These are phyloP conservation scores for Crenichthys baileyi DNA, from an alignment of 2,797 vertebrate genomes.

Conservation along the genomic window DNA sequence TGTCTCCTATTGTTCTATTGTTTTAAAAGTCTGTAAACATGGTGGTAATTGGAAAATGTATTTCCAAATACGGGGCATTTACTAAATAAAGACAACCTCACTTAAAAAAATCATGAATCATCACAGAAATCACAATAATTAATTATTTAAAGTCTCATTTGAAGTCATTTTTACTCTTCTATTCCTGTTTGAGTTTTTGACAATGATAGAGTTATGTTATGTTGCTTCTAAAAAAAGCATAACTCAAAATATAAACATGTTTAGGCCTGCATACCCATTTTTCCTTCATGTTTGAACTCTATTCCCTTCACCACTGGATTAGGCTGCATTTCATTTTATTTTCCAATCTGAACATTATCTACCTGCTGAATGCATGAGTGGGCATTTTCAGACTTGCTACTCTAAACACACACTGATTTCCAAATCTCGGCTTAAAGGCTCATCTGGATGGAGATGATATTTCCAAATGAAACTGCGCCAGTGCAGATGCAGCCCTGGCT, in stretches of 20 bases:
- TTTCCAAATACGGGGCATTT: too few species aligned
- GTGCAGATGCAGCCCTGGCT: conserved; percentile 3
- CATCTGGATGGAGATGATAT: conserved; percentile 9
- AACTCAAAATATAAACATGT: not conserved
- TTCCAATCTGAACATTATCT: not conserved
- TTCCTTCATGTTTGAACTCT: not conserved
- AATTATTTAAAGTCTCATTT: not conserved
- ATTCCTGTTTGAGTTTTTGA: not conserved
- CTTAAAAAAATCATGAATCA: not conserved
- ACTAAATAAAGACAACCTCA: not conserved
- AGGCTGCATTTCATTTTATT: conserved; percentile 1
- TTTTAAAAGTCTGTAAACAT: too few species aligned
- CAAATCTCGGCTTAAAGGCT: conserved; percentile 1
- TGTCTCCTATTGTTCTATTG: too few species aligned
- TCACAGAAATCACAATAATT: not conserved
- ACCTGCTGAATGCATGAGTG: not conserved
- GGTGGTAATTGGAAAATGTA: too few species aligned
- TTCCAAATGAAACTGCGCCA: not conserved
- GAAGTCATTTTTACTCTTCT: not conserved
- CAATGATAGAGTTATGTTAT: not conserved
- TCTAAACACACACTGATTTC: not conserved
- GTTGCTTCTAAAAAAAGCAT: not conserved
- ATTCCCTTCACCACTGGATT: not conserved
- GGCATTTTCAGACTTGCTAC: not conserved
- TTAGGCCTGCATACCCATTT: not conserved